Evolutionary conservation across 2,888 invertebrate genomes (phyloP).

Genomic region (Hypsopygia costalis): DNA sequence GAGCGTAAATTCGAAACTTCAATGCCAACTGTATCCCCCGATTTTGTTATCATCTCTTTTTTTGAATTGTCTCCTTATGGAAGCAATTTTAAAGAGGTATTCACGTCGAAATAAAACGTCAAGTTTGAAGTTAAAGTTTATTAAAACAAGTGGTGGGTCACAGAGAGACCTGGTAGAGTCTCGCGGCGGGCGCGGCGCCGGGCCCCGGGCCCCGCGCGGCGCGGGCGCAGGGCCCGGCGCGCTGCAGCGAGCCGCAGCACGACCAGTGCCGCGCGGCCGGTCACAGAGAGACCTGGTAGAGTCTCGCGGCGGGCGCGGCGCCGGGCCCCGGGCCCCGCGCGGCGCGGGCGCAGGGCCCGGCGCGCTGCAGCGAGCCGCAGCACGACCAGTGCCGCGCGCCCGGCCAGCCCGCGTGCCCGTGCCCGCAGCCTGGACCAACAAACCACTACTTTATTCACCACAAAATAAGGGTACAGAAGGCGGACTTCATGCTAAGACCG

Average conservation of each 20-base stretch:
- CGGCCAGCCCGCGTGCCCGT: constrained; percentile 90
- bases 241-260: constrained; percentile 85
- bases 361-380: constrained; percentile 84
- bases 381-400: constrained; percentile 92
- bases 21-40: too few species aligned
- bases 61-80: too few species aligned
- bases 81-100: too few species aligned
- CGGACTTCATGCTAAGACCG: too few species aligned
- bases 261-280: constrained; percentile 88
- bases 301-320: constrained; percentile 5
- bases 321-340: constrained; percentile 13
- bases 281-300: constrained; percentile 62
- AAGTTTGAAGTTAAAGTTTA: too few species aligned
- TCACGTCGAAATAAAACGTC: too few species aligned
- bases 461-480: too few species aligned
- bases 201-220: constrained; percentile 20
- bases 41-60: too few species aligned
- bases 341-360: constrained; percentile 82
- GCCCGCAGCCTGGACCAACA: constrained; percentile 83
- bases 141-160: too few species aligned
- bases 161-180: constrained; percentile 56
- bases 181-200: constrained; percentile 7
- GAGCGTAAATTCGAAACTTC: too few species aligned
- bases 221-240: constrained; percentile 82
- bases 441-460: too few species aligned